Evolutionary conservation across 2,113 vertebrate genomes (phyloP).

Genomic region (Tympanuchus pallidicinctus): DNA sequence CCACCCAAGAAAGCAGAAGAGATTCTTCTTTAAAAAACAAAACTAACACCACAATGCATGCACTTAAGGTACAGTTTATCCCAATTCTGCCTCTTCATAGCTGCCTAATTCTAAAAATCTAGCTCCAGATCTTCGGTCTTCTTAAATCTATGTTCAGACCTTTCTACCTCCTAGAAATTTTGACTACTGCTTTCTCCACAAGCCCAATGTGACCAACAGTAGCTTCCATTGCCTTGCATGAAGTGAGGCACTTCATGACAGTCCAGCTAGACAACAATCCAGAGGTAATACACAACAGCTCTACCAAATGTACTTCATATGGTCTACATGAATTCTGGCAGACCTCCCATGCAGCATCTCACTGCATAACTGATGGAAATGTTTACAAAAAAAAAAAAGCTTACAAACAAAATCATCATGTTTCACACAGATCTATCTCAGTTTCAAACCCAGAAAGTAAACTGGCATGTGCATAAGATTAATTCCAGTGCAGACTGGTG

Average conservation of each 20-base stretch:
- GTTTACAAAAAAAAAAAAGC: not conserved
- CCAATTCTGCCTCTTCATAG: not conserved
- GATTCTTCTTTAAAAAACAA: not conserved
- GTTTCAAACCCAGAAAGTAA: conserved; percentile 21
- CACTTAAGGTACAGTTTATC: not conserved
- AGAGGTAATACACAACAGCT: not conserved
- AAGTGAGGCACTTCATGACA: not conserved
- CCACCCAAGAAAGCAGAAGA: not conserved
- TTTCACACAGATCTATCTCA: not conserved
- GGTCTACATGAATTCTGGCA: not conserved
- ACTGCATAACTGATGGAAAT: not conserved
- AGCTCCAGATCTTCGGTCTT: not conserved
- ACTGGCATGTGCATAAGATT: not conserved
- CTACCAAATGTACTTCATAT: conserved; percentile 5
- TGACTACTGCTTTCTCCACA: not conserved
- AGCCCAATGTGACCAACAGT: not conserved
- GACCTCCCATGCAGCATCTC: conserved; percentile 14
- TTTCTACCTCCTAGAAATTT: not conserved
- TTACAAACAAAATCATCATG: not conserved
- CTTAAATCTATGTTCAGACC: not conserved
- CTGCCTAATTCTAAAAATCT: not conserved
- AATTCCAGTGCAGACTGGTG: not conserved
- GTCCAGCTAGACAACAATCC: not conserved
- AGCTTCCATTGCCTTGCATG: not conserved
- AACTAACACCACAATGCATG: not conserved